Conservation (phyloP, 2,888 invertebrate genomes). For the Meiosimyza platycephala region DNA sequence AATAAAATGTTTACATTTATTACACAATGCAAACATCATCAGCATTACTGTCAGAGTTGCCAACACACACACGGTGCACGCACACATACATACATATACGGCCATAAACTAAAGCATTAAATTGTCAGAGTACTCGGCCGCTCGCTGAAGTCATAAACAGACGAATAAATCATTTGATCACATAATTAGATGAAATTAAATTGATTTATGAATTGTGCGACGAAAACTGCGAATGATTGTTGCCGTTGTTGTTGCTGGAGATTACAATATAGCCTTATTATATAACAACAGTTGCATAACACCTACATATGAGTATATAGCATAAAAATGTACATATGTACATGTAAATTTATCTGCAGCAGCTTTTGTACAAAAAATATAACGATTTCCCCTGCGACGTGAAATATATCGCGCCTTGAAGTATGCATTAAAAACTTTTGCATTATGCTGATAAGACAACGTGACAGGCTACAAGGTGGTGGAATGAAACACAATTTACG, state of each 20-base stretch:
- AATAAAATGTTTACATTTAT: neutral
- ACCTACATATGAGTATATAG: neutral
- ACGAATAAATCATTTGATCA: constrained; percentile 43
- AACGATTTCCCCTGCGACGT: too few species aligned
- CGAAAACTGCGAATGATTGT: constrained; percentile 18
- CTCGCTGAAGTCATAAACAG: constrained; percentile 8
- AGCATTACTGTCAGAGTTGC: neutral
- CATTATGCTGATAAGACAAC: neutral
- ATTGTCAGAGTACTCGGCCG: constrained; percentile 1
- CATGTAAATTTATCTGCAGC: neutral
- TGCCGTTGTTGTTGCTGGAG: too few species aligned
- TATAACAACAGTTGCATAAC: constrained; percentile 1
- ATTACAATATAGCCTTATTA: too few species aligned
- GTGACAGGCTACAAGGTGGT: too few species aligned
- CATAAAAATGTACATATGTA: neutral
- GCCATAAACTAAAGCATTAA: constrained; percentile 5
- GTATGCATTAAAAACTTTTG: constrained; percentile 10
- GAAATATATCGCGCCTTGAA: constrained; percentile 7
- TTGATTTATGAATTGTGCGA: constrained; percentile 44
- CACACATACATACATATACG: too few species aligned
- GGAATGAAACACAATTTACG: too few species aligned
- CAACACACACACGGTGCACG: neutral
- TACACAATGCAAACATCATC: constrained; percentile 1
- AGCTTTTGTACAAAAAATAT: too few species aligned
- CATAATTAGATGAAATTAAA: constrained; percentile 46